A percentile compares a stretch with the other conserved stretches of the same genome.
Conservation (phyloP, 2,888 invertebrate genomes). For the Apotomis capreana region DNA sequence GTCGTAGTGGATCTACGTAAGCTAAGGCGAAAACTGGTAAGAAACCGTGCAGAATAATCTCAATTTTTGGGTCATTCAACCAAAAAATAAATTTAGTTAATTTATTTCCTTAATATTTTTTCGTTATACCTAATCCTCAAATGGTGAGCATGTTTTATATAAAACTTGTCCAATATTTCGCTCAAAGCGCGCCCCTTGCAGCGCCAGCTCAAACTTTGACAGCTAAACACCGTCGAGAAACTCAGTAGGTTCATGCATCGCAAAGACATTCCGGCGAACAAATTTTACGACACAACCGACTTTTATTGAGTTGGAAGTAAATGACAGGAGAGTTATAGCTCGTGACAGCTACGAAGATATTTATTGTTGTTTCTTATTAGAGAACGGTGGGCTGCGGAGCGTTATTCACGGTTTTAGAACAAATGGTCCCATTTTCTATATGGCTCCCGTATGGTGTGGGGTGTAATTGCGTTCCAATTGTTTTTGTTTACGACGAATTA, state of each 20-base stretch:
- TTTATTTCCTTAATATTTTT: not conserved
- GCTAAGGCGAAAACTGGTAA: too few relatives aligned
- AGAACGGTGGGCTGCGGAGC: constrained; percentile 24
- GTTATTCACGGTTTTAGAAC: constrained; percentile 34
- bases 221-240: constrained; percentile 53
- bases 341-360: constrained; percentile 34
- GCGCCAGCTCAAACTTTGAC: constrained; percentile 50
- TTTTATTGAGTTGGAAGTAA: constrained; percentile 53
- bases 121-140: not conserved
- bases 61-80: too few relatives aligned
- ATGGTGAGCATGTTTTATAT: not conserved
- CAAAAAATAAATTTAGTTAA: too few relatives aligned
- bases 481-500: constrained; percentile 34
- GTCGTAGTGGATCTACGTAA: too few relatives aligned
- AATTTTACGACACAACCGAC: constrained; percentile 48
- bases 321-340: constrained; percentile 43
- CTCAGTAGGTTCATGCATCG: constrained; percentile 48
- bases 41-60: too few relatives aligned
- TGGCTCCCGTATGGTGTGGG: constrained; percentile 19
- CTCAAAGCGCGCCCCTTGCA: constrained; percentile 28
- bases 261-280: constrained; percentile 50
- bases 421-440: constrained; percentile 32
- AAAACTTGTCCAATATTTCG: not conserved
- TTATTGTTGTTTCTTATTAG: constrained; percentile 40
- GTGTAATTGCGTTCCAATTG: constrained; percentile 36